Conservation (phyloP, 2,888 invertebrate species). For the Drosophila monieri region DNA sequence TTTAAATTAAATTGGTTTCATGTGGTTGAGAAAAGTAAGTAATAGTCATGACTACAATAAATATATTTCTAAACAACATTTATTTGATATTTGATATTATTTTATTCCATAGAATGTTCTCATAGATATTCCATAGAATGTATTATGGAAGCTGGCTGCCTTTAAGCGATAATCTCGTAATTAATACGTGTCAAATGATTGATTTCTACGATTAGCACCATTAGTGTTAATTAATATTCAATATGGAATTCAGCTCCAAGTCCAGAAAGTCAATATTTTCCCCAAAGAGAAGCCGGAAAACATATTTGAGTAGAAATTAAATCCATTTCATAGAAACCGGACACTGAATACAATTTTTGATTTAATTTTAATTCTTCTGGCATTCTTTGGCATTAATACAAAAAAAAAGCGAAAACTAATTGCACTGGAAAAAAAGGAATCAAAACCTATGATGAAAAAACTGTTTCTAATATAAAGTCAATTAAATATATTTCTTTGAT, state of each 20-base stretch:
- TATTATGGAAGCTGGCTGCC: background rate
- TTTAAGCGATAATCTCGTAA: background rate
- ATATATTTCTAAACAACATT: no score
- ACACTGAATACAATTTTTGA: background rate
- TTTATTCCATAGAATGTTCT: background rate
- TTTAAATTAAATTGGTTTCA: background rate
- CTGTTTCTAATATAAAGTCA: background rate
- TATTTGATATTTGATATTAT: background rate
- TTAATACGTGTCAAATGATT: background rate
- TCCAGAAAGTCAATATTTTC: background rate
- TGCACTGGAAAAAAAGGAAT: background rate
- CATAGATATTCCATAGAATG: no score
- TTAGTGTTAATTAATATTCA: background rate
- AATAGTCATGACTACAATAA: no score
- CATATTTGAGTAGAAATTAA: background rate
- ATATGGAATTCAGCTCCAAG: background rate
- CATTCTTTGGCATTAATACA: background rate
- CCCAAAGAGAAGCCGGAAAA: background rate
- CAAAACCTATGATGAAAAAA: background rate
- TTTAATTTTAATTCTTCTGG: background rate
- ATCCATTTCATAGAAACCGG: background rate
- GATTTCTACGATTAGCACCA: background rate
- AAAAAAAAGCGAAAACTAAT: background rate
- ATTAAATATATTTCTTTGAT: background rate
- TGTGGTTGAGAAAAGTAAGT: background rate